These are phyloP conservation scores for Hydropsyche betteni DNA, from an alignment of 2,888 invertebrate species.

Conservation along the genomic window DNA sequence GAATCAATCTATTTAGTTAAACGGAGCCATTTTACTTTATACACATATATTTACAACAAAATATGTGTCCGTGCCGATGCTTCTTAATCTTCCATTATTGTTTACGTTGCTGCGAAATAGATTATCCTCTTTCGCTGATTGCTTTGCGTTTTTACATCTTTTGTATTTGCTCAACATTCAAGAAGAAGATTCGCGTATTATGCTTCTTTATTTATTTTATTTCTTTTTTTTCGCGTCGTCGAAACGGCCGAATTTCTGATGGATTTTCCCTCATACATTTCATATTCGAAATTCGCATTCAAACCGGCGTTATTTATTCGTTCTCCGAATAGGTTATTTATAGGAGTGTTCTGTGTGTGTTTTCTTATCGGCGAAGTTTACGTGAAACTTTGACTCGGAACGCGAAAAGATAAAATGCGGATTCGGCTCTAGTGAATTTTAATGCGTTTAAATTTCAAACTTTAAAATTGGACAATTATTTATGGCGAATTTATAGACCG, in stretches of 20 bases:
- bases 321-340: not conserved
- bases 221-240: not conserved
- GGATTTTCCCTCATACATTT: constrained; percentile 7
- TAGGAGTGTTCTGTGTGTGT: not conserved
- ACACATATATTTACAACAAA: not conserved
- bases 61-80: not conserved
- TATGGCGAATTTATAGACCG: too few relatives aligned
- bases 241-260: not conserved
- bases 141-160: constrained; percentile 27
- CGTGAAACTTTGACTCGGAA: not conserved
- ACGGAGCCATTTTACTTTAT: not conserved
- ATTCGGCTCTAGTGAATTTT: too few relatives aligned
- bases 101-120: constrained; percentile 22
- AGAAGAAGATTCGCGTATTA: not conserved
- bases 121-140: constrained; percentile 19
- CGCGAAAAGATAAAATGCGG: too few relatives aligned
- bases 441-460: too few relatives aligned
- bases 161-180: constrained; percentile 7
- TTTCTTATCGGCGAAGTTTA: constrained; percentile 15
- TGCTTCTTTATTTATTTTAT: too few relatives aligned
- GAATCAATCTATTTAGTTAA: not conserved
- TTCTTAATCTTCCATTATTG: constrained; percentile 21
- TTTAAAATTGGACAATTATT: too few relatives aligned
- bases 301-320: constrained; percentile 7
- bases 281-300: not conserved